phyloP scores from a whole-genome alignment of 2,888 invertebrate genomes.

The Oscheius sp. region DNA sequence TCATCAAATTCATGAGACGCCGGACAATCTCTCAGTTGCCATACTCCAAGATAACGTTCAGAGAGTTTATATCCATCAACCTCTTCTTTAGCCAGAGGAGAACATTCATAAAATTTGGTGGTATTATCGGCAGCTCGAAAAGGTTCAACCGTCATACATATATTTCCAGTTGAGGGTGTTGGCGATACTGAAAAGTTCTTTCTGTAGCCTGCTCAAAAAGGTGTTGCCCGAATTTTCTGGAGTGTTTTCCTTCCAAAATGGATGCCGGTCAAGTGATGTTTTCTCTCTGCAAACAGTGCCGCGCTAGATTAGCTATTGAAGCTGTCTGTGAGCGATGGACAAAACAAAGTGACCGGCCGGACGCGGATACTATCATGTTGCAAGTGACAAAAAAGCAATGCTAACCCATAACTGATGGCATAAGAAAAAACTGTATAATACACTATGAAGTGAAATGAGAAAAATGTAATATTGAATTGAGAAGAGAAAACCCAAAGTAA shows the following conservation, averaged over 20 bases:
- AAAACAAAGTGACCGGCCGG: conserved; percentile 4
- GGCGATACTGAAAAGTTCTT: conserved; percentile 12
- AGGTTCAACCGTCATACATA: conserved; percentile 67
- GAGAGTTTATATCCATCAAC: conserved; percentile 50
- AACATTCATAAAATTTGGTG: conserved; percentile 60
- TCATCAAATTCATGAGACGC: conserved; percentile 62
- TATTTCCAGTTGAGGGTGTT: conserved; percentile 35
- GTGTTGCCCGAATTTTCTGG: not conserved
- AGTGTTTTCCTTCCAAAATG: not conserved
- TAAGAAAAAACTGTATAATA: no score
- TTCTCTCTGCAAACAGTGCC: conserved; percentile 10
- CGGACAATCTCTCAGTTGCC: conserved; percentile 63
- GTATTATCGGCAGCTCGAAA: conserved; percentile 54
- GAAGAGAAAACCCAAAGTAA: no score
- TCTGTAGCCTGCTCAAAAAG: not conserved
- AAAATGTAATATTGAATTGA: no score
- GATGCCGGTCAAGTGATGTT: conserved; percentile 1
- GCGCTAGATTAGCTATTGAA: not conserved
- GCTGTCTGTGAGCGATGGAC: not conserved
- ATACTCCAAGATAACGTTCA: conserved; percentile 62
- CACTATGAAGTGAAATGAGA: no score
- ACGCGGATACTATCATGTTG: no score
- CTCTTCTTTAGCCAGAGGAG: conserved; percentile 64
- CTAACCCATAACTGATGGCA: no score
- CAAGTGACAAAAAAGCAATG: no score